These are phyloP conservation scores for Rotaria macrura DNA, from an alignment of 2,888 invertebrate species.

Conservation along the genomic window DNA sequence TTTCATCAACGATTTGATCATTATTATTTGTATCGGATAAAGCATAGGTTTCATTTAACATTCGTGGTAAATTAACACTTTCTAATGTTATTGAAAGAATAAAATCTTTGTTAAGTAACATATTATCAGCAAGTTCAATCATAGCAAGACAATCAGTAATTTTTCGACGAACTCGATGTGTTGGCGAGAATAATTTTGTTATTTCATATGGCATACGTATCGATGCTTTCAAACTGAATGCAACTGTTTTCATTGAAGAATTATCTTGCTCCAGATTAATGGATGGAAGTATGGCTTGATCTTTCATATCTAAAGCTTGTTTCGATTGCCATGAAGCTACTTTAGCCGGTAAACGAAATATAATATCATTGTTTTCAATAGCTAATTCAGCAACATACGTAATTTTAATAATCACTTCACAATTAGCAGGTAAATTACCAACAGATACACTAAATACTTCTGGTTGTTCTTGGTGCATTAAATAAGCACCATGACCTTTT, in stretches of 20 bases:
- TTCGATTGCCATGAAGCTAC: slow-evolving; percentile 47
- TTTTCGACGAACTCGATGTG: slow-evolving; percentile 45
- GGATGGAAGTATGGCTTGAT: neutral
- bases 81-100: slow-evolving; percentile 47
- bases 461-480: slow-evolving; percentile 51
- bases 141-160: slow-evolving; percentile 47
- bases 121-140: slow-evolving; percentile 41
- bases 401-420: slow-evolving; percentile 49
- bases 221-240: slow-evolving; percentile 37
- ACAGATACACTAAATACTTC: slow-evolving; percentile 50
- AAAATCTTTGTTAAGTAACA: slow-evolving; percentile 45
- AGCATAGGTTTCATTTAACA: slow-evolving; percentile 50
- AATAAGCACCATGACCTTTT: slow-evolving; percentile 50
- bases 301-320: slow-evolving; percentile 37
- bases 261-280: slow-evolving; percentile 14
- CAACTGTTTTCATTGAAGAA: neutral
- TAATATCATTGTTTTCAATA: slow-evolving; percentile 45
- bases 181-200: slow-evolving; percentile 41
- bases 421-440: slow-evolving; percentile 48
- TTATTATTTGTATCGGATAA: slow-evolving; percentile 38
- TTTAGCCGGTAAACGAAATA: slow-evolving; percentile 45
- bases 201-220: slow-evolving; percentile 51
- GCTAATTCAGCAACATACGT: slow-evolving; percentile 50
- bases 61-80: slow-evolving; percentile 50
- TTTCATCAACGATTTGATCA: neutral